Evolutionary conservation across 2,797 vertebrate genomes (phyloP), one percentile per base, ranked within the genome.

Genomic region (Phoxinus dragarum): DNA sequence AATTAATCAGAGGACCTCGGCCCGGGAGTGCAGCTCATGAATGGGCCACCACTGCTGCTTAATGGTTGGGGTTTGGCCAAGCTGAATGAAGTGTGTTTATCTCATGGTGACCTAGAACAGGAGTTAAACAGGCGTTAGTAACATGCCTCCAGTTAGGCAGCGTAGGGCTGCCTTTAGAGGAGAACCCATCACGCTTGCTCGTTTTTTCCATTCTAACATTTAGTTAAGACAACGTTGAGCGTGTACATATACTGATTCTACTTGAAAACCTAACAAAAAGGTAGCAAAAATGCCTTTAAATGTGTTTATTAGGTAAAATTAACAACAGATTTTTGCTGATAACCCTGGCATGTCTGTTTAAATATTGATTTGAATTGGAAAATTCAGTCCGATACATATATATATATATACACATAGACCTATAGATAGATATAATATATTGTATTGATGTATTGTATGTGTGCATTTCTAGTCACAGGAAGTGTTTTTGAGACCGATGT

Each of bases 81-180:
- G 90, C 92, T 93, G 93, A 95, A 94, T 94, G 85, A 93, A 93
- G 92, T 91, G 91, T 93, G 92, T 94, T 96, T 94, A 95, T 95
- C 93, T 95, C 94, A 94, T 93, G 90, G 91, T 93, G 94, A 95
- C 95, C 95, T 94, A 93, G 93, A 94, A 94, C 90, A 92, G 94
- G 90, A 94, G 91, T 93, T 94, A 95, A 95, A 94, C 92, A 94
- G 91, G 91, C 94, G 84, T 93, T 90, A 94, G 90, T 95, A 94
- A 95, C 91, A 86, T 64, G 88, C 89, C 90, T 91, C 86, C 89
- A 91, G 89, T 91, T 88, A 87, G 84, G 86, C 87, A 81, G 87
- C 86, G 84, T 75, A 89, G 84, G 56, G 72, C 79, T 82, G 82
- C 86, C 49, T 87, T 83, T 87, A 85, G 54, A 88, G 83, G 66